A percentile compares a stretch with the other conserved stretches of the same genome.
These are phyloP conservation scores for Xylophagus ater DNA, from an alignment of 2,888 invertebrate genomes.

Conservation along the genomic window DNA sequence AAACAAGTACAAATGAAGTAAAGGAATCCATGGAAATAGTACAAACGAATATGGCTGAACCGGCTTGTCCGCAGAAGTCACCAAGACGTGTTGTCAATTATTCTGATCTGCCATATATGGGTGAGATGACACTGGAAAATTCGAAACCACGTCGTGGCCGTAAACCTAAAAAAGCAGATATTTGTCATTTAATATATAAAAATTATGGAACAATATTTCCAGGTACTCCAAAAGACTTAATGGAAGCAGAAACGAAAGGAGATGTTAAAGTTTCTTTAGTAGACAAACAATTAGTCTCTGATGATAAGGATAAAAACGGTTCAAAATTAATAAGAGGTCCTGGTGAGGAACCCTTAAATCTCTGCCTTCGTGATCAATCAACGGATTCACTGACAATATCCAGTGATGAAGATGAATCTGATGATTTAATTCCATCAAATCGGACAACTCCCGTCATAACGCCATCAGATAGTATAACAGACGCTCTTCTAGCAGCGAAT, in stretches of 20 bases:
- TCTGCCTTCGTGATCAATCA: slow-evolving; percentile 61
- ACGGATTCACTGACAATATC: slow-evolving; percentile 34
- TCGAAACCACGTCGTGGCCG: slow-evolving; percentile 75
- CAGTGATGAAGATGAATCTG: slow-evolving; percentile 28
- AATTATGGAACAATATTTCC: slow-evolving; percentile 82
- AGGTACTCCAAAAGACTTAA: slow-evolving; percentile 50
- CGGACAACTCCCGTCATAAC: slow-evolving; percentile 28
- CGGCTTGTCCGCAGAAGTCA: slow-evolving; percentile 18
- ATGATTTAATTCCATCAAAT: slow-evolving; percentile 18
- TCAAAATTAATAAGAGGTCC: not conserved
- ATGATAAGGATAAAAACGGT: slow-evolving; percentile 36
- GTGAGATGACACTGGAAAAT: slow-evolving; percentile 81
- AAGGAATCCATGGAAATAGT: no score
- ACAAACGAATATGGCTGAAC: slow-evolving; percentile 9
- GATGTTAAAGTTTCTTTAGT: slow-evolving; percentile 46
- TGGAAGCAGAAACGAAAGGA: slow-evolving; percentile 45
- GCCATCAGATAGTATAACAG: slow-evolving; percentile 21
- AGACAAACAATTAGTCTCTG: slow-evolving; percentile 43
- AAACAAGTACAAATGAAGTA: no score
- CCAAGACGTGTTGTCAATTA: slow-evolving; percentile 51
- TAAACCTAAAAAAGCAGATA: slow-evolving; percentile 86
- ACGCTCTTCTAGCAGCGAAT: slow-evolving; percentile 24
- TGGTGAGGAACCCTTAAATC: slow-evolving; percentile 66
- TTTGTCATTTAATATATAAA: slow-evolving; percentile 82
- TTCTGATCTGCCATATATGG: slow-evolving; percentile 82